Evolutionary conservation across 2,888 invertebrate species (phyloP), one percentile per base, ranked within the genome.

Genomic region (Cyclophora albipunctata): DNA sequence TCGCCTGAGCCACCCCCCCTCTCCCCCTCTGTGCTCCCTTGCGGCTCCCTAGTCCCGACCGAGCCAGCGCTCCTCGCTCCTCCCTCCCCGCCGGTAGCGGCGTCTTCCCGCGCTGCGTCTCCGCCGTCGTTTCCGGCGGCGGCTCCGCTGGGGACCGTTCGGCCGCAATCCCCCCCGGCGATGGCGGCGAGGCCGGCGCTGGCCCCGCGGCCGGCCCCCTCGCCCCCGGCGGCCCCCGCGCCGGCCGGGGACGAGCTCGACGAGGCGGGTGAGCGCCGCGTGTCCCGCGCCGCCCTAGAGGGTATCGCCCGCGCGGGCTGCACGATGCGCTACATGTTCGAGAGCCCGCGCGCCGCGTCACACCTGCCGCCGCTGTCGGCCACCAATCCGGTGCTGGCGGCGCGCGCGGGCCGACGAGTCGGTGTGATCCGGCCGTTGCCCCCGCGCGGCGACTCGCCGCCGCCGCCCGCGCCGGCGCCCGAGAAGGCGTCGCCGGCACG

Each of bases 251-350:
- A 65, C 47, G 73, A 75, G 48, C 58, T 68, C 6, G 79, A 73
- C 48, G 60, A 60, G 7, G 45, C 51, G 40, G 67, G 69, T 40
- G 59, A 81, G 45, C 89, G 86, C 58, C 75, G 69, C 43, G 89
- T 91, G 64, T 90, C 92, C 5, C 90, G 90, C 63, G 79, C 87
- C n/a, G 91, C 93, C 5, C 77, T 92, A 47, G 92, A 92, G 47
- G 69, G 92, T 63, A 93, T 93, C 66, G 90, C 92, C 40, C 92
- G 91, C 73, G 93, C 92, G 51, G 92, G 93, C n/a, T 90, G 89
- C 50, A 90, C 91, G 20, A 87, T 92, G 63, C 91, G 92, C 54
- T 93, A 90, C 71, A 86, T 89, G 51, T 92, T 93, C 69, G 81
- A 79, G 49, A 81, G 84, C 40, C 78, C 79, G 42, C 70, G 72